Evolutionary conservation across 2,888 invertebrate genomes (phyloP).

Genomic region (Amphipoea oculea): DNA sequence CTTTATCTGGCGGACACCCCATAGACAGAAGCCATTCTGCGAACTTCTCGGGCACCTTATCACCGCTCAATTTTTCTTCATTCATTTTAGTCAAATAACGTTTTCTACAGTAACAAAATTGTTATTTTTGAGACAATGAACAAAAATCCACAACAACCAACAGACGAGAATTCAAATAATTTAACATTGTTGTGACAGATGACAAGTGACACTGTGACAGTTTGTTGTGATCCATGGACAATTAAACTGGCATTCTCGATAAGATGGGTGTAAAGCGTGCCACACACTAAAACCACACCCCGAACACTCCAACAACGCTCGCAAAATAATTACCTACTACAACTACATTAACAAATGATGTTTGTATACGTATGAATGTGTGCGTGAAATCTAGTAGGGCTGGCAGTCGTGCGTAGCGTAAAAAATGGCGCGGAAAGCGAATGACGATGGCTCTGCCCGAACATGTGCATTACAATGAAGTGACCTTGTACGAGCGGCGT

Average conservation of each 20-base stretch:
- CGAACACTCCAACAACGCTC: too few species aligned
- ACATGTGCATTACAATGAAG: too few species aligned
- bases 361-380: too few species aligned
- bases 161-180: constrained; percentile 60
- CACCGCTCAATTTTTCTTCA: constrained; percentile 78
- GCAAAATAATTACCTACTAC: too few species aligned
- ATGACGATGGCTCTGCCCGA: too few species aligned
- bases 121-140: background rate
- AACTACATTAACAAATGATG: too few species aligned
- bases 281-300: too few species aligned
- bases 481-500: too few species aligned
- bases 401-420: too few species aligned
- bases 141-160: constrained; percentile 36
- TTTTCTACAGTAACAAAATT: background rate
- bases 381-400: too few species aligned
- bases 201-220: constrained; percentile 10
- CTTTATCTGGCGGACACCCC: constrained; percentile 85
- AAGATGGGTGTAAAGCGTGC: background rate
- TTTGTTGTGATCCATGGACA: background rate
- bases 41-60: constrained; percentile 84
- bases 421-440: too few species aligned
- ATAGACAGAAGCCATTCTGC: constrained; percentile 84
- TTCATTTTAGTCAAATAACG: constrained; percentile 68
- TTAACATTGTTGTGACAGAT: constrained; percentile 20
- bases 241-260: constrained; percentile 24